A percentile compares a stretch with the other conserved stretches of the same genome.
These are phyloP conservation scores for Agelastica alni DNA, from an alignment of 2,888 invertebrate species.

Conservation along the genomic window DNA sequence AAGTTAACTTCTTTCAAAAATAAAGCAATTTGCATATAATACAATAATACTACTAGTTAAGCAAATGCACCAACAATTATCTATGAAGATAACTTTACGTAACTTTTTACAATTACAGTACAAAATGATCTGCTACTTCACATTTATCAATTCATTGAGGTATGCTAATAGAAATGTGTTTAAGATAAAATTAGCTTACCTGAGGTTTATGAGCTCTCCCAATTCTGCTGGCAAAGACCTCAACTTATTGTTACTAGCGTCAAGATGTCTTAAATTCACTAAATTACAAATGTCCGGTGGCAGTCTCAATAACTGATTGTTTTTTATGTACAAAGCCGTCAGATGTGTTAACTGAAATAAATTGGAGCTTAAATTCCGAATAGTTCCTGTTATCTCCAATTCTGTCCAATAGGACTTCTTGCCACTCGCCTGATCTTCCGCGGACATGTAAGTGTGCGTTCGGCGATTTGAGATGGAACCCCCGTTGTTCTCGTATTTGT, in stretches of 20 bases:
- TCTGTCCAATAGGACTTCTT: conserved; percentile 89
- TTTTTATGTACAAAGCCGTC: conserved; percentile 93
- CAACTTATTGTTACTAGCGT: conserved; percentile 93
- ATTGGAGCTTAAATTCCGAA: conserved; percentile 90
- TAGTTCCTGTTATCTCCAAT: conserved; percentile 83
- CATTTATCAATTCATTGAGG: too few species aligned
- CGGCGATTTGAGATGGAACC: conserved; percentile 62
- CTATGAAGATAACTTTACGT: too few species aligned
- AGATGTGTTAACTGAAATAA: conserved; percentile 91
- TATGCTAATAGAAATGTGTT: too few species aligned
- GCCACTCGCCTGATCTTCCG: conserved; percentile 89
- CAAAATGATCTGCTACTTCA: too few species aligned
- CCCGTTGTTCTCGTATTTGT: conserved; percentile 78
- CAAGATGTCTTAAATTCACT: conserved; percentile 82
- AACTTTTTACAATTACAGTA: too few species aligned
- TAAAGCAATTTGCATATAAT: too few species aligned
- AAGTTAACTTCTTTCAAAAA: too few species aligned
- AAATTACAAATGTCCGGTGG: conserved; percentile 90
- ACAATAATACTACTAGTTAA: too few species aligned
- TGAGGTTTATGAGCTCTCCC: conserved; percentile 93
- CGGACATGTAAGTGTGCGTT: conserved; percentile 88
- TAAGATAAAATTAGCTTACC: conserved; percentile 61
- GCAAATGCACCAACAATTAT: too few species aligned
- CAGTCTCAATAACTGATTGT: conserved; percentile 89
- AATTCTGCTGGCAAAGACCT: conserved; percentile 93